Percentiles rank a stretch among this genome's conserved stretches.
Conservation (phyloP, 2,113 vertebrate species). For the Saguinus imperator region DNA sequence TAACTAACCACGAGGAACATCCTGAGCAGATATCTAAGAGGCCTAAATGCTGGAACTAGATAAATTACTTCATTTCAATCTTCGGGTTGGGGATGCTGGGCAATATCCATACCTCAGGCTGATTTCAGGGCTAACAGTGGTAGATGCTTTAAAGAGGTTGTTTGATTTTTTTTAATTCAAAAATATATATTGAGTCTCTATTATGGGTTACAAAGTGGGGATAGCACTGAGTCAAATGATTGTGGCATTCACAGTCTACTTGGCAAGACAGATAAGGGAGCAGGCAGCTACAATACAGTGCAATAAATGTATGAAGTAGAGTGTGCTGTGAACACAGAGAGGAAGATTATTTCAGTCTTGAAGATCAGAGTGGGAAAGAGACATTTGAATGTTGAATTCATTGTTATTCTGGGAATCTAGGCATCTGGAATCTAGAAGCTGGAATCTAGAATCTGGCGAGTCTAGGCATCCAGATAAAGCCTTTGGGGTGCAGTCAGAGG, state of each 20-base stretch:
- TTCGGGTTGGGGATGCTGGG: not conserved
- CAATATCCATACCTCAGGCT: not conserved
- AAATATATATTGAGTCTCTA: not conserved
- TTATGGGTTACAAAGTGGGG: not conserved
- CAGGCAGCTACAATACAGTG: not conserved
- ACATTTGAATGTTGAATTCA: not conserved
- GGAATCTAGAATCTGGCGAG: not conserved
- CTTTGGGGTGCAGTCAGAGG: not conserved
- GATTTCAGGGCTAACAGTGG: not conserved
- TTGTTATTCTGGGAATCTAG: not conserved
- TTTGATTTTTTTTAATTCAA: not conserved
- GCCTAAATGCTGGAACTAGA: not conserved
- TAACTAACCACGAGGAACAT: conserved; percentile 10
- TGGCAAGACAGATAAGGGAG: not conserved
- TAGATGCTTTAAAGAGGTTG: conserved; percentile 20
- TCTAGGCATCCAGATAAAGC: not conserved
- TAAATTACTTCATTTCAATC: conserved; percentile 3
- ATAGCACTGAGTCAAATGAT: not conserved
- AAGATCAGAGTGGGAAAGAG: no score
- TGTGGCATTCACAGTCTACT: not conserved
- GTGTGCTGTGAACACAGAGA: not conserved
- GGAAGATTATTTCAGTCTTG: not conserved
- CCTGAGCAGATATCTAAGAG: not conserved
- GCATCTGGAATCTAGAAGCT: not conserved
- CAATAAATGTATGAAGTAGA: no score